Evolutionary conservation across 2,113 vertebrate species (phyloP).

Genomic region (Ceratotherium simum): DNA sequence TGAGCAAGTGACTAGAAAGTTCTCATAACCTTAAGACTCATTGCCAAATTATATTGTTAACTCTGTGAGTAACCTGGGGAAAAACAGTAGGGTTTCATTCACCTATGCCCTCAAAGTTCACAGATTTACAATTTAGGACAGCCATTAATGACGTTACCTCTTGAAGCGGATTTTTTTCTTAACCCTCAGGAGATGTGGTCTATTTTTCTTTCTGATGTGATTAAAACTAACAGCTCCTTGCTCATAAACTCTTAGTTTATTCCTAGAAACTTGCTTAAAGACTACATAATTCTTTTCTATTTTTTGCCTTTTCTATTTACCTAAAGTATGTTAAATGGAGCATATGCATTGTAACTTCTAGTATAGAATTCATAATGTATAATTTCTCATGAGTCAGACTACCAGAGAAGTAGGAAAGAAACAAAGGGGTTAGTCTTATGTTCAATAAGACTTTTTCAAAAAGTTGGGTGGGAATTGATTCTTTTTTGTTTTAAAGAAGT

Average conservation of each 20-base stretch:
- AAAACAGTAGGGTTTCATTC: slow-evolving; percentile 79
- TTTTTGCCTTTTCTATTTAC: slow-evolving; percentile 49
- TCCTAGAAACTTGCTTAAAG: slow-evolving; percentile 73
- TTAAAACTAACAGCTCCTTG: slow-evolving; percentile 77
- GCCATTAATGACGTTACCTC: slow-evolving; percentile 77
- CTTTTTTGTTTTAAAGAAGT: slow-evolving; percentile 4
- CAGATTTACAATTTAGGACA: slow-evolving; percentile 76
- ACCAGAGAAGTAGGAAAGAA: neutral
- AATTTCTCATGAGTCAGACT: slow-evolving; percentile 43
- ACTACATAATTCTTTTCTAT: slow-evolving; percentile 50
- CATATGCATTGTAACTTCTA: slow-evolving; percentile 4
- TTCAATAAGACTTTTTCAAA: neutral
- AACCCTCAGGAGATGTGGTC: slow-evolving; percentile 81
- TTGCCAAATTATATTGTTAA: slow-evolving; percentile 85
- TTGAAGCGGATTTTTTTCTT: slow-evolving; percentile 82
- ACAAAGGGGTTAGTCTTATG: neutral
- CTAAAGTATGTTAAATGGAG: slow-evolving; percentile 58
- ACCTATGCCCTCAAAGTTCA: slow-evolving; percentile 80
- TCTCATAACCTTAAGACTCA: slow-evolving; percentile 84
- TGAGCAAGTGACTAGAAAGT: slow-evolving; percentile 76
- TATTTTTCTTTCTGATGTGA: slow-evolving; percentile 81
- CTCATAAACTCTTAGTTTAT: slow-evolving; percentile 65
- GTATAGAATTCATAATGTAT: neutral
- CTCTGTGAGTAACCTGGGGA: slow-evolving; percentile 66
- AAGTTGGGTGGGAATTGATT: neutral